Percentiles rank a stretch among this genome's conserved stretches.
Conservation (phyloP, 2,113 vertebrate species). For the Elaphurus davidianus region DNA sequence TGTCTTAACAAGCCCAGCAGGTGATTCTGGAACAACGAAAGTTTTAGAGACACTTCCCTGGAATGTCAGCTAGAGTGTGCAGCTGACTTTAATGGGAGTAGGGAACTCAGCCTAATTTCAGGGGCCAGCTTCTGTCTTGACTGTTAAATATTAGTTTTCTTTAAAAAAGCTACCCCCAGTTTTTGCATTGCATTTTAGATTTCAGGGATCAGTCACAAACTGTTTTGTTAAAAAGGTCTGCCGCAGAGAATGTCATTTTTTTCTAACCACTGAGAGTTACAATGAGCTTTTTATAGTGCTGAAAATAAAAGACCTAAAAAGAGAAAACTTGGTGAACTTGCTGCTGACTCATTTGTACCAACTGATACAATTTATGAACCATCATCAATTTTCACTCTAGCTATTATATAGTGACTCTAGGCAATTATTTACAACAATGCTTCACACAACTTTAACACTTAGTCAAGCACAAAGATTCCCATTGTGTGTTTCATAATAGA, state of each 20-base stretch:
- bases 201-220: not conserved
- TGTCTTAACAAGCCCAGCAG: not conserved
- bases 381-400: not conserved
- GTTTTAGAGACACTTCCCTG: not conserved
- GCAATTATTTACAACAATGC: not conserved
- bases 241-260: not conserved
- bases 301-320: slow-evolving; percentile 47
- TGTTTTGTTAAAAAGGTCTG: slow-evolving; percentile 17
- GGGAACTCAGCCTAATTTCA: not conserved
- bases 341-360: slow-evolving; percentile 44
- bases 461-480: not conserved
- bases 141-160: not conserved
- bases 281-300: slow-evolving; percentile 41
- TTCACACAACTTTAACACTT: slow-evolving; percentile 18
- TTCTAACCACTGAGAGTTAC: slow-evolving; percentile 6
- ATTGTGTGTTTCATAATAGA: slow-evolving; percentile 11
- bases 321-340: slow-evolving; percentile 9
- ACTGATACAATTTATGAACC: slow-evolving; percentile 25
- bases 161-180: not conserved
- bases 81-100: not conserved
- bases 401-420: not conserved
- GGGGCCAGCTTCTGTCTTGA: not conserved
- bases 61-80: not conserved
- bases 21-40: not conserved
- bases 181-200: slow-evolving; percentile 27